Evolutionary conservation across 2,113 vertebrate species (phyloP).

Genomic region (Smithornis capensis): DNA sequence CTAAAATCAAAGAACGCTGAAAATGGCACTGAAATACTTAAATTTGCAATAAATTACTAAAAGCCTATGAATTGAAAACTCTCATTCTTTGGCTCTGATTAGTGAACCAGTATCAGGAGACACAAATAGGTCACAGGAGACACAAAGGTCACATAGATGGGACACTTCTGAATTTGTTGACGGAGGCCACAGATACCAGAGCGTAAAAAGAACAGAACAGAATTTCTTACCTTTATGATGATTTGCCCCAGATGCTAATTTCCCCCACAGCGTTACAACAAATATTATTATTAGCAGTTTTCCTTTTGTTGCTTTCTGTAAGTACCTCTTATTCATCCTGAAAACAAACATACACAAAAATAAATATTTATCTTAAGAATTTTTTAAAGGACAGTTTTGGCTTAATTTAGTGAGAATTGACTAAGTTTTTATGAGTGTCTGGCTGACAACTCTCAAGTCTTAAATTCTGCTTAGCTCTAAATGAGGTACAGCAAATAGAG

Average conservation of each 20-base stretch:
- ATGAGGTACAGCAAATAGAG: background rate
- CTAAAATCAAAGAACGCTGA: background rate
- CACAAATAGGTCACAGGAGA: no score
- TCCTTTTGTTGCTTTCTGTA: constrained; percentile 86
- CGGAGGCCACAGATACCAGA: background rate
- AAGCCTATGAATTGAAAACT: background rate
- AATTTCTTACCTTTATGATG: constrained; percentile 86
- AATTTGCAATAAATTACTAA: background rate
- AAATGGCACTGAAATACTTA: background rate
- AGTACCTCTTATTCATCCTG: constrained; percentile 94
- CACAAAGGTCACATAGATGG: rapidly evolving
- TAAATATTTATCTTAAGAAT: background rate
- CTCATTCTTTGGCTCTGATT: background rate
- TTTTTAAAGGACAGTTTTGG: background rate
- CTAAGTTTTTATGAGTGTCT: background rate
- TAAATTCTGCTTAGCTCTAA: background rate
- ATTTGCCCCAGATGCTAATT: constrained; percentile 81
- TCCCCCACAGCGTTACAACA: constrained; percentile 87
- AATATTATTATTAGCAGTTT: constrained; percentile 91
- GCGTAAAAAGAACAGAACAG: background rate
- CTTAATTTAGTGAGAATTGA: background rate
- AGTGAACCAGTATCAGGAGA: background rate
- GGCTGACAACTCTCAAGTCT: background rate
- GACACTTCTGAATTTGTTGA: background rate
- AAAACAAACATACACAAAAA: constrained; percentile 44